These are phyloP conservation scores for Hydrophis major DNA, from an alignment of 2,797 vertebrate species.

Conservation along the genomic window DNA sequence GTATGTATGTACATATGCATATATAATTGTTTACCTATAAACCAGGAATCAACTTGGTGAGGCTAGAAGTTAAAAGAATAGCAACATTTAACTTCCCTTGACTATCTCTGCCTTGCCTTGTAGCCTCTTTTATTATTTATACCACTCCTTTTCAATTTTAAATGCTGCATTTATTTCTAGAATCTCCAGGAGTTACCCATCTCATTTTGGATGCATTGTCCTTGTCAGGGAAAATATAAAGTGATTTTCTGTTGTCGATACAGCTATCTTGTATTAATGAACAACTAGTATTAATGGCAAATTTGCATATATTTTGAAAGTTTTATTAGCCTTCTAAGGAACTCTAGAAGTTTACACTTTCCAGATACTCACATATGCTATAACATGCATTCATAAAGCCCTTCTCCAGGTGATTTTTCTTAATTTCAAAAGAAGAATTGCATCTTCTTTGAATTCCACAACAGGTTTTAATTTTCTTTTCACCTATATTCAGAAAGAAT, in stretches of 20 bases:
- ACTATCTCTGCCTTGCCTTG: background rate
- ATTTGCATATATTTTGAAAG: constrained; percentile 12
- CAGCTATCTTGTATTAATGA: background rate
- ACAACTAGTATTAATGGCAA: background rate
- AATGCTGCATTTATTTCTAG: constrained; percentile 10
- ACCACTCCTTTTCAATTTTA: constrained; percentile 23
- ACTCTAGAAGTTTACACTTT: constrained; percentile 29
- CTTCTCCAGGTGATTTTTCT: constrained; percentile 6
- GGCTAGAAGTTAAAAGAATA: background rate
- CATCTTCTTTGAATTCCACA: background rate
- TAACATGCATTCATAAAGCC: constrained; percentile 5
- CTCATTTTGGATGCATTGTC: constrained; percentile 22
- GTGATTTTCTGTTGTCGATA: constrained; percentile 47
- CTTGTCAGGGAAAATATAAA: constrained; percentile 44
- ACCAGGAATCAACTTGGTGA: background rate
- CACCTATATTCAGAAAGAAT: background rate
- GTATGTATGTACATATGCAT: background rate
- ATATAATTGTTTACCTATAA: background rate
- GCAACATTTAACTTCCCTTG: background rate
- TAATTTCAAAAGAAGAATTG: constrained; percentile 1
- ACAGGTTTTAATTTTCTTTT: constrained; percentile 2
- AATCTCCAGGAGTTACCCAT: background rate
- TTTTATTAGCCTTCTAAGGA: constrained; percentile 25
- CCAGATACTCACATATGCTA: constrained; percentile 24
- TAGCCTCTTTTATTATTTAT: constrained; percentile 22